Evolutionary conservation across 2,888 invertebrate species (phyloP).

Genomic region (Eristalinus sepulchralis): DNA sequence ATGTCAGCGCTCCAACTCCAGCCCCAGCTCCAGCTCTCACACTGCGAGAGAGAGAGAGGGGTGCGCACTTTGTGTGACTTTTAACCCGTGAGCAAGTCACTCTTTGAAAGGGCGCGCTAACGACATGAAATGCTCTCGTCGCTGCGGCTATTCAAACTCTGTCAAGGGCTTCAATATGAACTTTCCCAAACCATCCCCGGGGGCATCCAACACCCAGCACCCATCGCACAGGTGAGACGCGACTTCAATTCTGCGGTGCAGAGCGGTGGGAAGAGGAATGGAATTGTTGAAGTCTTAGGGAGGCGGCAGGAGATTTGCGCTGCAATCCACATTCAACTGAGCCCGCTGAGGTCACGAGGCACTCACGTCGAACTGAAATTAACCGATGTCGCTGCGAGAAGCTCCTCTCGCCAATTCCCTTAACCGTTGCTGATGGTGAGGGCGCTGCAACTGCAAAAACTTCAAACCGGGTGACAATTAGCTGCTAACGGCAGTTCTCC

Average conservation of each 20-base stretch:
- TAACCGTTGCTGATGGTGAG: background rate
- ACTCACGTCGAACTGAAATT: background rate
- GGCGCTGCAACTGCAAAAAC: background rate
- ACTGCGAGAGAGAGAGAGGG: background rate
- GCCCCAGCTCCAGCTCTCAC: background rate
- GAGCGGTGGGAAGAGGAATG: background rate
- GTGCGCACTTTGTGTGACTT: conserved; percentile 17
- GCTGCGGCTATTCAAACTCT: conserved; percentile 9
- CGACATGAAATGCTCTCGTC: conserved; percentile 21
- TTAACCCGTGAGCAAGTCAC: conserved; percentile 41
- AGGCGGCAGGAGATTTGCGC: background rate
- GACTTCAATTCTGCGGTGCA: background rate
- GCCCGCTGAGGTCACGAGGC: background rate
- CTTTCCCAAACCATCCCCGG: background rate
- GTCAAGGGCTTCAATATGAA: background rate
- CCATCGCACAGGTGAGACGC: background rate
- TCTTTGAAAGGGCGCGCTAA: conserved; percentile 30
- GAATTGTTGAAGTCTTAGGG: background rate
- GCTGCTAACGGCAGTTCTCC: background rate
- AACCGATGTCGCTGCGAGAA: background rate
- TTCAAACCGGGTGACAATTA: background rate
- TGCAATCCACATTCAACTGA: background rate
- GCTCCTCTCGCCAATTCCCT: background rate
- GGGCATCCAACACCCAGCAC: background rate
- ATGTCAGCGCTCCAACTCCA: conserved; percentile 8